phyloP scores from a whole-genome alignment of 2,113 vertebrate species.

The Laticauda laticaudata region DNA sequence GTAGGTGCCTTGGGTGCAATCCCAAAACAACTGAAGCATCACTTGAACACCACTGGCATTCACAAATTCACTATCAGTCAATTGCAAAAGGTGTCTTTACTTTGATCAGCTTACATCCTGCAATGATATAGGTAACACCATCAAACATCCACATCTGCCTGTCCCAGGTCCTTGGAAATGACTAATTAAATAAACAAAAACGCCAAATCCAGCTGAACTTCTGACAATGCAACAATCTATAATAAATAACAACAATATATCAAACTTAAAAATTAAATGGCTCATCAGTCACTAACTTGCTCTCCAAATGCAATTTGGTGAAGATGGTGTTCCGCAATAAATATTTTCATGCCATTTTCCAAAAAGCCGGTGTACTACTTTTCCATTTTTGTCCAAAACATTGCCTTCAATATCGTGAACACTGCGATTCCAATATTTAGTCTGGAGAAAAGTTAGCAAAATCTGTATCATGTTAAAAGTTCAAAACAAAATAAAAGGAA shows the following conservation, averaged over 20 bases:
- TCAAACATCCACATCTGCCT: neutral
- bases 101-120: neutral
- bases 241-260: neutral
- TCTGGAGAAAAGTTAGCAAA: slow-evolving; percentile 68
- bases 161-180: neutral
- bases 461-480: neutral
- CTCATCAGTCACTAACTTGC: slow-evolving; percentile 78
- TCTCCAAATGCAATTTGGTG: slow-evolving; percentile 91
- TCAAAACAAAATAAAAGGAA: neutral
- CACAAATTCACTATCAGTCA: neutral
- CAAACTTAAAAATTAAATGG: neutral
- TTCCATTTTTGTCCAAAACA: slow-evolving; percentile 82
- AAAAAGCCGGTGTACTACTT: slow-evolving; percentile 84
- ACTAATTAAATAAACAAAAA: neutral
- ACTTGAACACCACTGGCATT: neutral
- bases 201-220: neutral
- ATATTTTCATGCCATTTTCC: slow-evolving; percentile 96
- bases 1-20: neutral
- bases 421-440: slow-evolving; percentile 93
- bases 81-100: neutral
- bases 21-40: neutral
- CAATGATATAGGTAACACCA: neutral
- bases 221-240: neutral
- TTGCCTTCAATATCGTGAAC: slow-evolving; percentile 91
- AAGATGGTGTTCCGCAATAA: slow-evolving; percentile 83